phyloP scores from a whole-genome alignment of 2,797 vertebrate species.

The Fratercula arctica region DNA sequence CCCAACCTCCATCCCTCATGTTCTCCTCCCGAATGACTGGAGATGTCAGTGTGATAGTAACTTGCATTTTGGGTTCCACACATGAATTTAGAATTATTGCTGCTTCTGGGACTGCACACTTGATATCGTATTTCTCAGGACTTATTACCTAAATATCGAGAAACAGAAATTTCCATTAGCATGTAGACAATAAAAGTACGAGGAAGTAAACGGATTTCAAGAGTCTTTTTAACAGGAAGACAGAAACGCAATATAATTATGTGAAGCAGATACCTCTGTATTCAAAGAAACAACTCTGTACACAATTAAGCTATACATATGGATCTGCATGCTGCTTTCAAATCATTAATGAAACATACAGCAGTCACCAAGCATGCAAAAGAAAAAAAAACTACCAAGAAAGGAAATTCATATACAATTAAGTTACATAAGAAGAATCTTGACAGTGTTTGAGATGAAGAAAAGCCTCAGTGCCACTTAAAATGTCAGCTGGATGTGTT shows the following conservation, averaged over 20 bases:
- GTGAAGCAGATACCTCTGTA: neutral
- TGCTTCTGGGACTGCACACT: slow-evolving; percentile 88
- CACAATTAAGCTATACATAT: neutral
- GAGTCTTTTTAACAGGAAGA: neutral
- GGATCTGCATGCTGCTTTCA: neutral
- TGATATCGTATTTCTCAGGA: slow-evolving; percentile 96
- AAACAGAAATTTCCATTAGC: slow-evolving; percentile 37
- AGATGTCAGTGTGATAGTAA: slow-evolving; percentile 96
- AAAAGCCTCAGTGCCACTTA: neutral
- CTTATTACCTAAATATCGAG: slow-evolving; percentile 87
- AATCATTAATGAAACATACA: neutral
- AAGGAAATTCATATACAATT: neutral
- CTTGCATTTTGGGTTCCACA: slow-evolving; percentile 97
- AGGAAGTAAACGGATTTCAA: neutral
- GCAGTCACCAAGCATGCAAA: neutral
- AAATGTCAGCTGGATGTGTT: neutral
- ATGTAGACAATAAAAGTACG: neutral
- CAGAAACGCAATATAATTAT: fast-evolving
- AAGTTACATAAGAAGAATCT: neutral
- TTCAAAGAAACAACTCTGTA: neutral
- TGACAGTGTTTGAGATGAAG: neutral
- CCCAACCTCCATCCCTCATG: slow-evolving; percentile 95
- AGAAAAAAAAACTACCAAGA: neutral
- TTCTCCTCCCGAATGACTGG: slow-evolving; percentile 96
- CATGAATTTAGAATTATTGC: slow-evolving; percentile 89